Evolutionary conservation across 1,140 invertebrate species (phyloP), one percentile per base, ranked within the genome.

Genomic region (Eupeodes corollae): DNA sequence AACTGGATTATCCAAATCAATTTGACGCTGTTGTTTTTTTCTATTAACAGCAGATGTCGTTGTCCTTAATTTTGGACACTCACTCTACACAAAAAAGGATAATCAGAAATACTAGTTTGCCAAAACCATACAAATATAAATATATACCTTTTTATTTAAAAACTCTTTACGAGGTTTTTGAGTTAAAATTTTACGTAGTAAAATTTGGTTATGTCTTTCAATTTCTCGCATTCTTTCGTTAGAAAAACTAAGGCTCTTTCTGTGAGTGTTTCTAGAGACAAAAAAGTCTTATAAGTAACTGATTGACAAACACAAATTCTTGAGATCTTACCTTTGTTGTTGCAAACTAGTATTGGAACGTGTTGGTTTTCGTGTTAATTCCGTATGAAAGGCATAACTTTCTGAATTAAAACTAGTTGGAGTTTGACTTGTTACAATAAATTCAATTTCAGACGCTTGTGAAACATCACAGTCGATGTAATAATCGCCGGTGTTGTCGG

Each of bases 151-250:
- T 33, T 56, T 49, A 46, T 62, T 62, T 2, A 63, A 50, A 31
- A 48, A 21, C 15, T 14, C 31, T n/a, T 31, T 44, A n/a, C 18
- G 13, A 26, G 51, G 48, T 33, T 52, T 52, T 33, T 52, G 51
- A 19, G 48, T 56, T 49, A 67, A 57, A 51, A 67, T 67, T 47
- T 67, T 67, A 34, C 58, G 52, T 1, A 67, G 45, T 11, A 67
- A 39, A 19, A 67, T 67, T 14, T 63, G 52, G 47, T 67, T 67
- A 34, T 61, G 56, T 0, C 64, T 54, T 48, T 67, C 64, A 19
- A 67, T 67, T 37, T 67, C 62, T 5, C 64, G 62, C 33, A 67
- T 60, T 34, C 64, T 60, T 2, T 59, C 55, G 47, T 67, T 67
- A 10, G 61, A 56, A 31, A 67, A 67, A 30, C 57, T 67, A 31